Evolutionary conservation across 2,888 invertebrate species (phyloP).

Genomic region (Tetranychus piercei): DNA sequence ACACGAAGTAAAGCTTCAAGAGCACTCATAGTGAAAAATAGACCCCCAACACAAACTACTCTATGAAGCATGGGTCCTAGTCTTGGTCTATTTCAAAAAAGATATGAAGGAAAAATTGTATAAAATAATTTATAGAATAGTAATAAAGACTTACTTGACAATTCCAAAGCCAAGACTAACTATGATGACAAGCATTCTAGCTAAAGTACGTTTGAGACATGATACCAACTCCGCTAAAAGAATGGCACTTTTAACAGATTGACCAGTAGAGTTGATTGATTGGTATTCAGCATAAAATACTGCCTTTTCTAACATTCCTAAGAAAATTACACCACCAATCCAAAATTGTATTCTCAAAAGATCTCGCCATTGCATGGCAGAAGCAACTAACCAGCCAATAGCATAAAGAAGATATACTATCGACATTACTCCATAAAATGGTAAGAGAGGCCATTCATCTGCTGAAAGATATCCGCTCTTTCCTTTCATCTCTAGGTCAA

Average conservation of each 20-base stretch:
- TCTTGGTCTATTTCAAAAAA: conserved; percentile 46
- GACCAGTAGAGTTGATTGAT: conserved; percentile 50
- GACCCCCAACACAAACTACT: conserved; percentile 59
- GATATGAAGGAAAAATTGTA: neutral
- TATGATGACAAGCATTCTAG: conserved; percentile 79
- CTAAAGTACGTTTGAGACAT: conserved; percentile 69
- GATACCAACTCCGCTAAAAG: conserved; percentile 76
- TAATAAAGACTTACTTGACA: conserved; percentile 51
- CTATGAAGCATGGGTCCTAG: conserved; percentile 71
- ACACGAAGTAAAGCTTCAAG: conserved; percentile 68
- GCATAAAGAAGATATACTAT: conserved; percentile 64
- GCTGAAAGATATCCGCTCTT: conserved; percentile 68
- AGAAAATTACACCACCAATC: conserved; percentile 74
- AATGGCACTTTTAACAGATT: conserved; percentile 48
- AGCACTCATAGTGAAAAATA: conserved; percentile 66
- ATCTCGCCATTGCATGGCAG: conserved; percentile 73
- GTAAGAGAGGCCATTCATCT: conserved; percentile 66
- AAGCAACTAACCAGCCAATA: conserved; percentile 58
- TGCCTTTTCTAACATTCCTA: conserved; percentile 50
- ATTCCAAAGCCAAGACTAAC: conserved; percentile 88
- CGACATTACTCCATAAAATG: conserved; percentile 79
- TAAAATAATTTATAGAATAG: neutral
- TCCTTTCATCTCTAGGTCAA: conserved; percentile 48
- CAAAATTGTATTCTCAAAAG: conserved; percentile 79
- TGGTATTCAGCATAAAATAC: conserved; percentile 77